Percentiles rank a stretch among this genome's conserved stretches.
Conservation (phyloP, 2,888 invertebrate species). For the Crematogaster levior region DNA sequence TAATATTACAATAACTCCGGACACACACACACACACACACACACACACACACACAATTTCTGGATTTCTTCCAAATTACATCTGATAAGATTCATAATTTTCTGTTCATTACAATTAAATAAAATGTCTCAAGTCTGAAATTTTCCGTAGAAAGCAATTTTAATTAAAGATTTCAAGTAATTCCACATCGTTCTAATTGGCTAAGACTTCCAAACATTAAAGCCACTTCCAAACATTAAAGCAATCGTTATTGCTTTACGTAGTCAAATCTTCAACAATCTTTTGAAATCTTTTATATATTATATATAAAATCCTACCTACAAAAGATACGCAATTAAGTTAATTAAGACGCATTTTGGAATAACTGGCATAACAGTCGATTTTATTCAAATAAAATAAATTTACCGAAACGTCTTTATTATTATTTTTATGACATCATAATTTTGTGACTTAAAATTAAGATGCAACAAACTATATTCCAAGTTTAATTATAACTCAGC, state of each 20-base stretch:
- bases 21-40: too few species aligned
- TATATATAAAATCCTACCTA: neutral
- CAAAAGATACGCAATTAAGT: neutral
- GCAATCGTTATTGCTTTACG: neutral
- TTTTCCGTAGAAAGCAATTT: neutral
- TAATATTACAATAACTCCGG: neutral
- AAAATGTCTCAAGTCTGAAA: neutral
- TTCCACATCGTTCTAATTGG: neutral
- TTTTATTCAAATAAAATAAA: neutral
- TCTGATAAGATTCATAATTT: neutral
- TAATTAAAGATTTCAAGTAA: neutral
- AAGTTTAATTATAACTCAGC: neutral
- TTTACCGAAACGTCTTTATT: neutral
- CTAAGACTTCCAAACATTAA: neutral
- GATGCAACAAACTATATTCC: neutral
- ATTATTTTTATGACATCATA: neutral
- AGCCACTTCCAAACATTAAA: neutral
- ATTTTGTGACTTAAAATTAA: neutral
- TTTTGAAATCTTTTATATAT: conserved; percentile 1
- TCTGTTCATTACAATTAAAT: neutral
- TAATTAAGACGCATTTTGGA: neutral
- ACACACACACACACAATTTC: too few species aligned
- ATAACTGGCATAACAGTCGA: neutral
- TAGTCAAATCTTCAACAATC: neutral
- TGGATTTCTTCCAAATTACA: neutral